Evolutionary conservation across 2,888 invertebrate species (phyloP), one percentile per base, ranked within the genome.

Genomic region (Cenopis cana): DNA sequence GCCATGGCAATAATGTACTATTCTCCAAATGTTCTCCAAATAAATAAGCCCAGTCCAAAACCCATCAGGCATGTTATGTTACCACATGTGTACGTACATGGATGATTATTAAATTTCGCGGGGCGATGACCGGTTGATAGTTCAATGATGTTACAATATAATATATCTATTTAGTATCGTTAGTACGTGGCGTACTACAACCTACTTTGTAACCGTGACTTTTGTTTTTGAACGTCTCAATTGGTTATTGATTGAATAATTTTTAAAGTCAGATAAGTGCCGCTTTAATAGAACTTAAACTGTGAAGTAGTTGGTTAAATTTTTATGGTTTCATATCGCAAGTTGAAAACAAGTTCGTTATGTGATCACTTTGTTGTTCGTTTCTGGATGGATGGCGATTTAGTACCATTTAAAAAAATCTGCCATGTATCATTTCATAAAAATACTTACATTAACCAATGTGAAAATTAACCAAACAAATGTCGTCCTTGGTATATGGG

Each of bases 401-500:
- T 24, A 24, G 24, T 24, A 1, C 4, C 24, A 24, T 24, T 24
- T 24, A 24, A 4, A 24, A n/a, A 24, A 1, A 3, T 24, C 24
- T 24, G 24, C 1, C 1, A 24, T 24, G 24, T 29, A 49, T 8
- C 60, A 20, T 9, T 17, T 11, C 29, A 62, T 36, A 24, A 57
- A 38, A 52, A 61, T 41, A 93, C 93, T 93, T 80, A 93, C 93
- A 85, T 88, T 91, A 71, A 88, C 82, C 82, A 91, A 83, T 75
- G 91, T 88, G 80, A 93, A 79, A 70, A 91, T 85, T 67, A 93
- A 81, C 86, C 91, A 93, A 76, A 92, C 77, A 73, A 89, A 82
- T 76, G 90, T 85, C 74, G 89, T 88, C 82, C 87, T 85, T 77
- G 88, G 84, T 89, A 91, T 87, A 73, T 89, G 86, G 81, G 92